Conservation (phyloP, 2,797 vertebrate species). For the Hippopotamyrus pictus region DNA sequence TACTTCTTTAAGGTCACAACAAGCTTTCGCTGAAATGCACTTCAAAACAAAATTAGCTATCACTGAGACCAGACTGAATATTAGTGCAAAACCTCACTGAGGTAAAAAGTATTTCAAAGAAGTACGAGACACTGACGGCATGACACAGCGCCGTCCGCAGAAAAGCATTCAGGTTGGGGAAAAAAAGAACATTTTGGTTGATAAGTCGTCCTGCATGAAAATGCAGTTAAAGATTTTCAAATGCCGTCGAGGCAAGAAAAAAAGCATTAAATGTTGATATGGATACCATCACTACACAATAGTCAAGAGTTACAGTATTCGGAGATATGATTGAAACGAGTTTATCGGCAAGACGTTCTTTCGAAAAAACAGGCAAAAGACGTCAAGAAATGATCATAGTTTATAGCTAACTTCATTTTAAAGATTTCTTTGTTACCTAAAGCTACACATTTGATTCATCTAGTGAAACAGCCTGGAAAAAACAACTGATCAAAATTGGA, state of each 20-base stretch:
- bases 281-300: background rate
- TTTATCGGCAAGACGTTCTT: background rate
- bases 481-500: background rate
- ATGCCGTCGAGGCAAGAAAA: background rate
- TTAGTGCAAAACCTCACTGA: slow-evolving; percentile 72
- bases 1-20: slow-evolving; percentile 34
- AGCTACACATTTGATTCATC: slow-evolving; percentile 2
- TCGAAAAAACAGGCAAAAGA: background rate
- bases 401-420: background rate
- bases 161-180: slow-evolving; percentile 31
- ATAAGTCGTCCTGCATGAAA: background rate
- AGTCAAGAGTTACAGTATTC: background rate
- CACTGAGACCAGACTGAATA: slow-evolving; percentile 51
- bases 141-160: slow-evolving; percentile 49
- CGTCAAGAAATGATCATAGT: background rate
- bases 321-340: background rate
- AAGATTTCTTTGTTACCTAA: background rate
- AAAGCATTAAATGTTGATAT: background rate
- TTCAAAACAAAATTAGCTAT: slow-evolving; percentile 39
- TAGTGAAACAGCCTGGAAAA: background rate
- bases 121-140: slow-evolving; percentile 47
- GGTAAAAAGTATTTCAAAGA: slow-evolving; percentile 37
- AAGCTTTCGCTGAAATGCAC: slow-evolving; percentile 55
- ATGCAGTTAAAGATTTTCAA: background rate
- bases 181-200: slow-evolving; percentile 1